Evolutionary conservation across 2,797 vertebrate species (phyloP), one percentile per base, ranked within the genome.

Genomic region (Enteromius treurensis): DNA sequence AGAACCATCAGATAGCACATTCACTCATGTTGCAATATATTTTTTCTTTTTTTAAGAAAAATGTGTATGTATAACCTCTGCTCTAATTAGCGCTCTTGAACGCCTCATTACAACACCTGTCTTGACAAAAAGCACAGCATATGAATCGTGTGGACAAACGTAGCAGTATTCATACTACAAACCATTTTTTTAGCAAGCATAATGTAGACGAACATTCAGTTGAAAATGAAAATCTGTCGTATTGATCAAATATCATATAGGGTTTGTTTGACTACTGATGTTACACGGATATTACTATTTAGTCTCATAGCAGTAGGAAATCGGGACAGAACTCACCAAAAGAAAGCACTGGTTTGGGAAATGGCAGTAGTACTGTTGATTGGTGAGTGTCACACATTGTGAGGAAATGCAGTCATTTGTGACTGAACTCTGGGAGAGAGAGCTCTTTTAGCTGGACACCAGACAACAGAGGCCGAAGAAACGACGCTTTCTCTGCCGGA

Each of bases 391-490:
- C 92, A 93, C 92, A 91, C 88, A 88, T 92, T 91, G 91, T 93
- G 89, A 91, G 89, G 89, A 91, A 90, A 94, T 92, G 90, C 88
- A 93, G 91, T 93, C 89, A 51, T 93, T 92, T 93, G 91, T 92
- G 67, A 82, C 51, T 65, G 70, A 90, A 89, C 34, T 67, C 74
- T 47, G 55, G 90, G 90, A 95, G 90, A 92, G 92, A 88, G 90
- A 65, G 77, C 90, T 90, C 88, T 95, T 42, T 42, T 97, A 99
- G 93, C 97, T 98, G 89, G 97, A 97, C 90, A 99, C 95, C 87
- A 99, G 95, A 93, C 97, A 99, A 93, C 97, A 99, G 82, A 99
- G 95, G 92, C 97, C 97, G 90, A 99, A 98, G 95, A 99, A 98
- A 89, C 97, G 95, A 93, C 97, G 95, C 95, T 99, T 99, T 92